Evolutionary conservation across 2,797 vertebrate genomes (phyloP).

Genomic region (Neopelma chrysocephalum): DNA sequence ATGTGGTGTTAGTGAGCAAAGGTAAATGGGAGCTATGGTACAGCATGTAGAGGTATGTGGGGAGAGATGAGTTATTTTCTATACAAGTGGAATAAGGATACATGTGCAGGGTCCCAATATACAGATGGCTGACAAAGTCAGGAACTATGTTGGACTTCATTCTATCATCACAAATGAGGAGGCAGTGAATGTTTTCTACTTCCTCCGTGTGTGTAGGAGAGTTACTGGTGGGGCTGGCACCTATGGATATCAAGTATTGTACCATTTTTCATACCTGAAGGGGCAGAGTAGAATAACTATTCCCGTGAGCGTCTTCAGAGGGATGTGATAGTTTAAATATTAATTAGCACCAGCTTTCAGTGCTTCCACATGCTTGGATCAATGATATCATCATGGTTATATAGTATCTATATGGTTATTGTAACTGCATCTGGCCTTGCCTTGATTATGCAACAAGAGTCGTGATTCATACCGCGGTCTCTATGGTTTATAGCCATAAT

Average conservation of each 20-base stretch:
- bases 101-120: fast-evolving
- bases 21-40: background rate
- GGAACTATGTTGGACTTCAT: background rate
- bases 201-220: background rate
- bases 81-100: background rate
- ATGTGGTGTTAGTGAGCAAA: background rate
- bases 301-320: background rate
- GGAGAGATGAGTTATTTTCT: background rate
- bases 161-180: background rate
- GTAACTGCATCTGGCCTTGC: background rate
- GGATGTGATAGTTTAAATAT: background rate
- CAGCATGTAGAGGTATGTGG: background rate
- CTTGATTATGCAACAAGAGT: background rate
- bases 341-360: background rate
- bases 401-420: background rate
- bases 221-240: background rate
- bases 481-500: background rate
- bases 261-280: background rate
- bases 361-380: background rate
- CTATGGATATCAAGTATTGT: background rate
- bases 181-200: background rate
- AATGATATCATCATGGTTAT: background rate
- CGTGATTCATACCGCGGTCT: background rate
- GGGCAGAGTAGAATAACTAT: background rate
- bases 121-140: background rate